Evolutionary conservation across 2,113 vertebrate species (phyloP), one percentile per base, ranked within the genome.

Genomic region (Todiramphus saurophagus): DNA sequence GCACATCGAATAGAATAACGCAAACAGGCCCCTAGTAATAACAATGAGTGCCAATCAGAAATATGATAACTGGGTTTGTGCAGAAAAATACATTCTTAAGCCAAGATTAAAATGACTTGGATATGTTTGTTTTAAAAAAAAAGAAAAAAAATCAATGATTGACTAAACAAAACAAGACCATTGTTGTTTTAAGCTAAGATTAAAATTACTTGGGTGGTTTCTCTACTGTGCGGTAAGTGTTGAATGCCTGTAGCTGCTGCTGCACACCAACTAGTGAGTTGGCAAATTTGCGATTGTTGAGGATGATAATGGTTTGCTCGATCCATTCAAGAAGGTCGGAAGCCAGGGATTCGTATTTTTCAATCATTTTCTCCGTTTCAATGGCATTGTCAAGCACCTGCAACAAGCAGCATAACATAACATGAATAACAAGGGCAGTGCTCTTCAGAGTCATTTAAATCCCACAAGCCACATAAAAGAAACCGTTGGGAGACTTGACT

Each of bases 301-400:
- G 98, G 97, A 99, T 99, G 95, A 99, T 99, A 96, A 99, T 99
- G 96, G 99, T 99, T 97, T 99, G 99, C 77, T 99, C 99, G 41
- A 99, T 99, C 99, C 99, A 99, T 97, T 99, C 99, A 66, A 99
- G 98, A 63, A 99, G 98, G 95, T 99, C 99, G 1, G 99, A 99
- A 44, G 99, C 99, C 97, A 99, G 98, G 2, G 99, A 99, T 90
- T 99, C 99, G 1, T 99, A 99, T 92, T 99, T 99, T 94, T 99
- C 99, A 6, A 99, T 98, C 99, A 99, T 99, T 93, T 99, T 99
- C 97, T 99, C 99, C 0, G 99, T 99, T 98, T 99, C 99, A 37
- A 99, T 99, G 94, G 99, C 99, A 37, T 99, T 99, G 94, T 99
- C 99, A 69, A 99, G 96, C 63, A 99, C 99, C 99, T 99, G 51